Base-by-base conservation (phyloP, 2,888 invertebrate species). In the Orthosia incerta region DNA sequence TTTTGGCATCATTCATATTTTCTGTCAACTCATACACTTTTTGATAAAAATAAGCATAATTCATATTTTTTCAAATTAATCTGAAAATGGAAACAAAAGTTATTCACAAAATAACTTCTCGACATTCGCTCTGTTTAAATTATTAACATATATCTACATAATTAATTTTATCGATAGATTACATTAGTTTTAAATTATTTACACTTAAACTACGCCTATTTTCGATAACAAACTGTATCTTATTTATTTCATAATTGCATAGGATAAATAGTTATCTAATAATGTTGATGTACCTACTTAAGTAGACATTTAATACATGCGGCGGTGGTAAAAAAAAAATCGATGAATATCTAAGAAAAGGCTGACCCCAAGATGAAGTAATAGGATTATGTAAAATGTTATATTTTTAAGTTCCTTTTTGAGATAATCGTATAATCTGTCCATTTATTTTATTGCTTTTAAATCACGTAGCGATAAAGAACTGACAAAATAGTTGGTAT, bases 41-140 rank as follows among this genome's bases (percentile, higher is more conserved):
- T n/a, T 77, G 9, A 2, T 69, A 60, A 31, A 51, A 64, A 5
- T 26, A 51, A 62, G 39, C 39, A 39, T n/a, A 45, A 60, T 9
- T 60, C 15, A 23, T 48, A 56, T 20, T 48, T 55, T 62, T 26
- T 39, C 39, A 56, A 69, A 78, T 0, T 31, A 62, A 66, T 56
- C 20, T 20, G n/a, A 48, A 66, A 53, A 16, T 55, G 26, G 56
- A 73, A 73, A 84, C 68, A 53, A 45, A 70, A 79, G 74, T 78
- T 84, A 80, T 85, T 84, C 86, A 85, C 84, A 86, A 86, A 86
- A 84, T 71, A 84, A 79, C 83, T 80, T 76, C 26, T 72, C 57
- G 50, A 56, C 59, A 78, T 82, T 74, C 73, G 20, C 67, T 71
- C 73, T 71, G 55, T 81, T 76, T 72, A 77, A 85, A 80, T 74